Evolutionary conservation across 2,113 vertebrate genomes (phyloP).

Genomic region (Climacteris rufus): DNA sequence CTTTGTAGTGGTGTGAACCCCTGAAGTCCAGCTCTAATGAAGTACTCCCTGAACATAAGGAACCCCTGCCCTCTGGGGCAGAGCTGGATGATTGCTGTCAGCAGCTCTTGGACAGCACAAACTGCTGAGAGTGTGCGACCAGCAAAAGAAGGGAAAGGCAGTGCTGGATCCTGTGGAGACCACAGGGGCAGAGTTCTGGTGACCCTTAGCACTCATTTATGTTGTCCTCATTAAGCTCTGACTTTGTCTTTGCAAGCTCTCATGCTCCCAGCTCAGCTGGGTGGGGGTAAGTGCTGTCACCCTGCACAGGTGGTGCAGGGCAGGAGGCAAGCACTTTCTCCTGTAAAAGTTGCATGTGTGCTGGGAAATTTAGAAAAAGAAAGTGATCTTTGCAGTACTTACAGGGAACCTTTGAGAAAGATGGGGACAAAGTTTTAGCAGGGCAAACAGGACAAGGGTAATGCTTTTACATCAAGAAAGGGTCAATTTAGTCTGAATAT

Average conservation of each 20-base stretch:
- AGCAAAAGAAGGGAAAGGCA: not conserved
- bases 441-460: not conserved
- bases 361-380: not conserved
- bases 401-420: not conserved
- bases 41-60: not conserved
- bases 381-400: not conserved
- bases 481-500: not conserved
- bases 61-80: fast-evolving
- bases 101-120: not conserved
- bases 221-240: fast-evolving
- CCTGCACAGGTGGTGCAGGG: not conserved
- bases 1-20: not conserved
- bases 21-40: not conserved
- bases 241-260: not conserved
- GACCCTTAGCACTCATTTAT: fast-evolving
- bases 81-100: not conserved
- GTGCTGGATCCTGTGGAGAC: not conserved
- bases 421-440: not conserved
- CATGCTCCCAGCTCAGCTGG: fast-evolving
- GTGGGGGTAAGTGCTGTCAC: not conserved
- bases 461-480: not conserved
- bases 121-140: not conserved
- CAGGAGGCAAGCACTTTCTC: not conserved
- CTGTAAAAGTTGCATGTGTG: not conserved
- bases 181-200: not conserved